These are phyloP conservation scores for Abramis brama DNA, from an alignment of 2,113 vertebrate genomes.

Conservation along the genomic window DNA sequence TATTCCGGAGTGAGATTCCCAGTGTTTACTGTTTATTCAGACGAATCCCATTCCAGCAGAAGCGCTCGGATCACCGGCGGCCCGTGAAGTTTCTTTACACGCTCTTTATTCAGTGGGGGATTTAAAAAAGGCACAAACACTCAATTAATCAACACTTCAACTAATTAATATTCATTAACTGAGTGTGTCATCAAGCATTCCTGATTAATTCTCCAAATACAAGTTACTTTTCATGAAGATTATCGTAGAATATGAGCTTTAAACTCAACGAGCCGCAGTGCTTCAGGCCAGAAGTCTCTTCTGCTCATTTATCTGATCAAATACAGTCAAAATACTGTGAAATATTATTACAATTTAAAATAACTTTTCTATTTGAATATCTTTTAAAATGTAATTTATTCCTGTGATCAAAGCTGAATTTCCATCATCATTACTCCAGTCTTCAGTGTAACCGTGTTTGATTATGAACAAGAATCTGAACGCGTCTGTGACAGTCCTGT, in stretches of 20 bases:
- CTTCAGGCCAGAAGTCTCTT: no score
- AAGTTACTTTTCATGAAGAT: not conserved
- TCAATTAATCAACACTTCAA: not conserved
- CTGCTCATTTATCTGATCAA: no score
- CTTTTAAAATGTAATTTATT: not conserved
- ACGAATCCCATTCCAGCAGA: not conserved
- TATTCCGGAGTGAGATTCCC: not conserved
- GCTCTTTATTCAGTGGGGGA: not conserved
- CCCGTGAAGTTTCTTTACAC: not conserved
- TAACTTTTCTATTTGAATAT: not conserved
- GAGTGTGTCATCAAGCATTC: not conserved
- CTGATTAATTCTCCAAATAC: not conserved
- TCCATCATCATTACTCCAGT: not conserved
- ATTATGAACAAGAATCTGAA: not conserved
- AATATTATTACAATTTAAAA: not conserved
- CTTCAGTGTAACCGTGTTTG: not conserved
- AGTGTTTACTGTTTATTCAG: slow-evolving; percentile 8
- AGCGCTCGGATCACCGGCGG: not conserved
- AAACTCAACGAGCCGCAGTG: no score
- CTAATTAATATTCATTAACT: not conserved
- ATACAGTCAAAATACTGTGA: not conserved
- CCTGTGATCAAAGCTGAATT: not conserved
- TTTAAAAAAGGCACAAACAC: not conserved
- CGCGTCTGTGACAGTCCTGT: not conserved
- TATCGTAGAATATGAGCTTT: not conserved